Conservation (phyloP, 1,140 invertebrate genomes). For the Cotesia glomerata region DNA sequence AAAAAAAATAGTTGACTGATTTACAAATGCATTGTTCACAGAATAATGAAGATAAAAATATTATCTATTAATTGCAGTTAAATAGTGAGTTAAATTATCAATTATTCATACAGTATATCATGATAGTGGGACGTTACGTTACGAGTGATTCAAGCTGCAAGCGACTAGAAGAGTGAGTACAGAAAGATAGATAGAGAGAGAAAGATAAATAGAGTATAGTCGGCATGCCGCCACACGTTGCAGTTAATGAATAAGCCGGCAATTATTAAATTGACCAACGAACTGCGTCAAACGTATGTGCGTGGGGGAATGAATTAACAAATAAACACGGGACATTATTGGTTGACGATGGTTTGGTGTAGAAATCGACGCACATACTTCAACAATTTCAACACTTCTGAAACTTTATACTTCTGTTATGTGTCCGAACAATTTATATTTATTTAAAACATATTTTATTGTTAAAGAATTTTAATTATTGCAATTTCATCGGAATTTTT, state of each 20-base stretch:
- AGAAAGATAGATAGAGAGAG: too few species aligned
- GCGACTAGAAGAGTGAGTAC: too few species aligned
- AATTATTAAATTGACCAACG: conserved; percentile 38
- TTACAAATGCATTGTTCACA: too few species aligned
- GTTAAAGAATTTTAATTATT: too few species aligned
- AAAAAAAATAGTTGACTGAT: too few species aligned
- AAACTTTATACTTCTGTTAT: background rate
- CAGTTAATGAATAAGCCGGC: conserved; percentile 35
- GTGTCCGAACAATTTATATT: background rate
- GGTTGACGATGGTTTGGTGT: conserved; percentile 9
- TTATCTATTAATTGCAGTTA: too few species aligned
- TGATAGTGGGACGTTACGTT: too few species aligned
- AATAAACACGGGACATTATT: conserved; percentile 30
- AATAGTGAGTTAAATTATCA: too few species aligned
- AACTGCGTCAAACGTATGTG: conserved; percentile 35
- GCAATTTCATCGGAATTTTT: too few species aligned
- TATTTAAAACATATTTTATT: background rate
- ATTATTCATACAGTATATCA: too few species aligned
- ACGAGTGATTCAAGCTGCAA: too few species aligned
- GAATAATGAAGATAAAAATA: too few species aligned
- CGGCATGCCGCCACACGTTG: conserved; percentile 16
- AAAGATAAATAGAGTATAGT: conserved; percentile 4
- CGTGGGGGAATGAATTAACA: conserved; percentile 32
- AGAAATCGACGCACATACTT: background rate
- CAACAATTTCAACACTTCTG: background rate